Conservation (phyloP, 2,797 vertebrate genomes). For the Chromis chromis region DNA sequence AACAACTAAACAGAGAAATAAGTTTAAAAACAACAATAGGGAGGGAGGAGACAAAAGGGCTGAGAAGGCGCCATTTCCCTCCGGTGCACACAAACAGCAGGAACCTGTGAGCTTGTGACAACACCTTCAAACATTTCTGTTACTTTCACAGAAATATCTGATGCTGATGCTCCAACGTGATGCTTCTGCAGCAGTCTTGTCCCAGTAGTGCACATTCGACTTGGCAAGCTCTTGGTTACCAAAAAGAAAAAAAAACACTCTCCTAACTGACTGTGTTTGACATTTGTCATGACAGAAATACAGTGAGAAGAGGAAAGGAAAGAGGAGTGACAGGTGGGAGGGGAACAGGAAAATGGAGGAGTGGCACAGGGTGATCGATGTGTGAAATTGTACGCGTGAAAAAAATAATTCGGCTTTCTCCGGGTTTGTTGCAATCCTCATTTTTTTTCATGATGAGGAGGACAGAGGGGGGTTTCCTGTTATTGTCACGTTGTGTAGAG, state of each 20-base stretch:
- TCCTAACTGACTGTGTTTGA: slow-evolving; percentile 80
- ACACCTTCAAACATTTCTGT: slow-evolving; percentile 86
- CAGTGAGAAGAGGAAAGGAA: slow-evolving; percentile 65
- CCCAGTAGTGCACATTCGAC: slow-evolving; percentile 76
- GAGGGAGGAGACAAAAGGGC: slow-evolving; percentile 77
- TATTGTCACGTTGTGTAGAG: slow-evolving; percentile 88
- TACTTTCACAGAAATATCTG: slow-evolving; percentile 86
- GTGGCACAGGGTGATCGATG: slow-evolving; percentile 75
- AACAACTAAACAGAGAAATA: slow-evolving; percentile 83
- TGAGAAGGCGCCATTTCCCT: slow-evolving; percentile 82
- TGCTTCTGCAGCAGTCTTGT: slow-evolving; percentile 78
- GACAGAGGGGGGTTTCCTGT: slow-evolving; percentile 76
- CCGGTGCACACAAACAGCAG: slow-evolving; percentile 81
- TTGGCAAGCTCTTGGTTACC: slow-evolving; percentile 76
- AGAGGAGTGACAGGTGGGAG: slow-evolving; percentile 65
- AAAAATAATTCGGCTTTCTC: slow-evolving; percentile 75
- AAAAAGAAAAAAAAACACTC: slow-evolving; percentile 59
- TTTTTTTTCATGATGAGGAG: slow-evolving; percentile 62
- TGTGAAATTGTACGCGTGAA: slow-evolving; percentile 81
- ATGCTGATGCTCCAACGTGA: slow-evolving; percentile 80
- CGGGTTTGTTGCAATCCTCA: slow-evolving; percentile 57
- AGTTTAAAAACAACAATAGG: slow-evolving; percentile 81
- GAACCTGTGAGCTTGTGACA: slow-evolving; percentile 85
- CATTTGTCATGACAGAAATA: slow-evolving; percentile 84
- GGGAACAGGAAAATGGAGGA: slow-evolving; percentile 64